phyloP scores from a whole-genome alignment of 2,113 vertebrate genomes.

The Crotalus viridis region DNA sequence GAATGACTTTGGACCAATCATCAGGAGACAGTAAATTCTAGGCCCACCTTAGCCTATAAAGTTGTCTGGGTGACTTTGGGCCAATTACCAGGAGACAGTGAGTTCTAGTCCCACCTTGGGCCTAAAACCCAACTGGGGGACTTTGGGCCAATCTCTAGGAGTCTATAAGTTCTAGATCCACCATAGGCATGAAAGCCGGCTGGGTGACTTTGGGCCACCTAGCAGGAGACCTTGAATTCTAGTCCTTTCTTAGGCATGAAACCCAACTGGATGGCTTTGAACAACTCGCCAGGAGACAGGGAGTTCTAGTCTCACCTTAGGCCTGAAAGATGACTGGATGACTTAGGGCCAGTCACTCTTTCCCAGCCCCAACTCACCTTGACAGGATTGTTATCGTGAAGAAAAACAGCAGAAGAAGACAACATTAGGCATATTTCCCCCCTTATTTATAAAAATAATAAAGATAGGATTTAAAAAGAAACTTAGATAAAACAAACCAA shows the following conservation, averaged over 20 bases:
- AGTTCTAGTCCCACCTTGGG: too few species aligned
- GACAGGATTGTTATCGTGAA: not conserved
- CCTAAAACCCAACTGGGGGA: not conserved
- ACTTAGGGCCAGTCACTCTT: too few species aligned
- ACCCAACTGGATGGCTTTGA: too few species aligned
- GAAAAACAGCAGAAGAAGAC: not conserved
- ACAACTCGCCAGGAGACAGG: too few species aligned
- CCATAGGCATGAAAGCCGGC: rapidly evolving
- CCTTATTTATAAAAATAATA: not conserved
- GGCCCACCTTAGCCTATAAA: too few species aligned
- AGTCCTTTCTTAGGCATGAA: too few species aligned
- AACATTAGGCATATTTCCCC: not conserved
- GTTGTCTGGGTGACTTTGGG: too few species aligned
- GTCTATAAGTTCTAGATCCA: not conserved
- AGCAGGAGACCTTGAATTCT: too few species aligned
- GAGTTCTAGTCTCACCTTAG: too few species aligned
- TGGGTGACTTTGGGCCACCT: too few species aligned
- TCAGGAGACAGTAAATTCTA: not conserved
- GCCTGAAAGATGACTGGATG: too few species aligned
- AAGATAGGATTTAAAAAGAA: not conserved
- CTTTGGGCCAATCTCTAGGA: not conserved
- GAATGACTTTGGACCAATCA: not conserved
- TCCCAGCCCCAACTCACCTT: not conserved
- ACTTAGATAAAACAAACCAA: not conserved
- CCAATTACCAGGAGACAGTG: too few species aligned